Evolutionary conservation across 2,888 invertebrate species (phyloP).

Genomic region (Heliconius ismenius): DNA sequence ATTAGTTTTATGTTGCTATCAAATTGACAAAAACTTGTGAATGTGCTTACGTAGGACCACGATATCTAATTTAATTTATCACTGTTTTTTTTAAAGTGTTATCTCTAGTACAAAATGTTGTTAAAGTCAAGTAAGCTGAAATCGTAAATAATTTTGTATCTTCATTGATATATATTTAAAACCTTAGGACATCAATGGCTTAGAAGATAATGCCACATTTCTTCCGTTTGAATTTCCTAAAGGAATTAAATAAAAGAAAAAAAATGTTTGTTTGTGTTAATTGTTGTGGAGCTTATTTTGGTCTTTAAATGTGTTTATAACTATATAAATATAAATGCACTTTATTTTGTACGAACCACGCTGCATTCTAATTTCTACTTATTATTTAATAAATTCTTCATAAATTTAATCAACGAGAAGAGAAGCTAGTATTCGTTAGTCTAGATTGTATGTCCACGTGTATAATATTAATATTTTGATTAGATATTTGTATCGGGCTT

Average conservation of each 20-base stretch:
- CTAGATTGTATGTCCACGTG: slow-evolving; percentile 14
- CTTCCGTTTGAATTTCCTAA: slow-evolving; percentile 37
- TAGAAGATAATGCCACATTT: slow-evolving; percentile 30
- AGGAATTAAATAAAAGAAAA: background rate
- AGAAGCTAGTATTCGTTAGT: background rate
- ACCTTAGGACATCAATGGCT: background rate
- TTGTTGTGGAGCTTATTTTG: background rate
- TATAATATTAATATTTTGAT: slow-evolving; percentile 24
- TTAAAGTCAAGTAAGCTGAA: background rate
- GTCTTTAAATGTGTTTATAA: too few species aligned
- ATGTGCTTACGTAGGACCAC: background rate
- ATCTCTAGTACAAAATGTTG: background rate
- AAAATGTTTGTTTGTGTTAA: background rate
- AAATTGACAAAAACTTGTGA: background rate
- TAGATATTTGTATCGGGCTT: slow-evolving; percentile 28
- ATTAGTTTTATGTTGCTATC: too few species aligned
- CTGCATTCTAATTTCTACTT: background rate
- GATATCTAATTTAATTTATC: background rate
- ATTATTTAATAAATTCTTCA: background rate
- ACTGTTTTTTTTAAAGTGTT: background rate
- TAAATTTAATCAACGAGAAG: background rate
- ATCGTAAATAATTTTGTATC: background rate
- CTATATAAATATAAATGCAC: background rate
- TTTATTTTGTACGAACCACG: background rate
- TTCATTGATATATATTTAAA: slow-evolving; percentile 22